Conservation (phyloP, 2,113 vertebrate genomes). For the Python bivittatus region DNA sequence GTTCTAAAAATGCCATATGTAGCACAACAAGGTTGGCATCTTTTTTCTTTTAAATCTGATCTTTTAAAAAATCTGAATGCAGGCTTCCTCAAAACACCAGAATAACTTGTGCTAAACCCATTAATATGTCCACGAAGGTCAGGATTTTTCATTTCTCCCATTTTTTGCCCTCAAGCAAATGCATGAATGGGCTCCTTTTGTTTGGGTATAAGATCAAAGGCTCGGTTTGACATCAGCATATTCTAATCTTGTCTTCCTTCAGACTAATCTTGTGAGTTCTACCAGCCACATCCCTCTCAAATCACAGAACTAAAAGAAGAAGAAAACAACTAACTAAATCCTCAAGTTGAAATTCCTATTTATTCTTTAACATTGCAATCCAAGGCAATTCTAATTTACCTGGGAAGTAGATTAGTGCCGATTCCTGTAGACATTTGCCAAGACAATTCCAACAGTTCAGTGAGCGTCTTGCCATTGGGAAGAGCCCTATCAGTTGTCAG, state of each 20-base stretch:
- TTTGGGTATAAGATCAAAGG: background rate
- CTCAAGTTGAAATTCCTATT: too few species aligned
- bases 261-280: background rate
- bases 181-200: background rate
- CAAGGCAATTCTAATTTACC: too few species aligned
- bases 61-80: background rate
- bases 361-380: background rate
- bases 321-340: too few species aligned
- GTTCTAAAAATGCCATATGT: background rate
- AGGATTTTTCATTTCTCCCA: background rate
- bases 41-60: background rate
- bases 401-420: too few species aligned
- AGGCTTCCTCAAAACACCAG: background rate
- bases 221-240: background rate
- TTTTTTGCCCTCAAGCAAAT: background rate
- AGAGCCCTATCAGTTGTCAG: background rate
- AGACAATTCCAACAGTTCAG: background rate
- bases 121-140: background rate
- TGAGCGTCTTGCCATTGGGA: too few species aligned
- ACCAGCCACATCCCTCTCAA: background rate
- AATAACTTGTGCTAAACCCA: background rate
- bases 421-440: slow-evolving; percentile 28
- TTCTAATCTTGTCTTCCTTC: background rate
- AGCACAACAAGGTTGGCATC: background rate
- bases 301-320: too few species aligned